Conservation (phyloP, 2,888 invertebrate species). For the Litoditis marina region DNA sequence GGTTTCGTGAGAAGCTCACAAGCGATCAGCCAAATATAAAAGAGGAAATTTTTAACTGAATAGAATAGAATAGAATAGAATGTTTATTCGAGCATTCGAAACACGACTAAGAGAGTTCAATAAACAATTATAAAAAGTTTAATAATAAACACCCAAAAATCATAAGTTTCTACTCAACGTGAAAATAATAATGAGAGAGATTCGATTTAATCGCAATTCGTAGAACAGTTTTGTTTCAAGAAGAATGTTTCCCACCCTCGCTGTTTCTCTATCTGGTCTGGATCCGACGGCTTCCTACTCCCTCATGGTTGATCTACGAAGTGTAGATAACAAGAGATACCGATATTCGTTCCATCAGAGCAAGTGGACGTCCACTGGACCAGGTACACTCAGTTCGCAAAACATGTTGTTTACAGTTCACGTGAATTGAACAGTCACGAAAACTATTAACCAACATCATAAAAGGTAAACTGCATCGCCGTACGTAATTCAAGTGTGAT, state of each 20-base stretch:
- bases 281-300: constrained; percentile 62
- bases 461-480: neutral
- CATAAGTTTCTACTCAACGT: too few relatives aligned
- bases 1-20: too few relatives aligned
- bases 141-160: too few relatives aligned
- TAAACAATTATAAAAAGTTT: too few relatives aligned
- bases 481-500: too few relatives aligned
- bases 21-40: too few relatives aligned
- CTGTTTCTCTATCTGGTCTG: constrained; percentile 81
- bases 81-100: too few relatives aligned
- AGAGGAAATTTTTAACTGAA: too few relatives aligned
- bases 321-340: constrained; percentile 87
- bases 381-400: constrained; percentile 68
- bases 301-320: constrained; percentile 55
- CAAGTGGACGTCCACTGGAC: constrained; percentile 95
- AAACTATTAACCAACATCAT: neutral
- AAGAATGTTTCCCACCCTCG: constrained; percentile 95
- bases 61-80: too few relatives aligned
- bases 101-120: too few relatives aligned
- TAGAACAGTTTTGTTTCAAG: constrained; percentile 69
- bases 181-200: neutral
- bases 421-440: too few relatives aligned
- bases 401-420: neutral
- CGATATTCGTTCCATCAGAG: constrained; percentile 97
- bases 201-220: neutral